phyloP scores from a whole-genome alignment of 2,888 invertebrate species.

The Ommatoiulus sabulosus region DNA sequence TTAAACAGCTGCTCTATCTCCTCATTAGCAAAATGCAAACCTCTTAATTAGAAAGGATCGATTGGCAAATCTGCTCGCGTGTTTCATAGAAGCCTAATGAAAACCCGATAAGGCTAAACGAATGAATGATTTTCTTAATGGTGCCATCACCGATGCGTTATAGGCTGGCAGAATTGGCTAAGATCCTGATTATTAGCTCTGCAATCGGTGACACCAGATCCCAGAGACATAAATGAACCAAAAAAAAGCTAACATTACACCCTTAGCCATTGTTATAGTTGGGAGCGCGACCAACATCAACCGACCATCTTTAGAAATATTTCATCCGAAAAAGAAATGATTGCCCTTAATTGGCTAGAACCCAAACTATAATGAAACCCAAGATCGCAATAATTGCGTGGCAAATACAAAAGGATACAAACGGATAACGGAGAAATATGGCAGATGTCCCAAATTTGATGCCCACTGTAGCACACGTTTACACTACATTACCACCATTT shows the following conservation, averaged over 20 bases:
- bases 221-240: not conserved
- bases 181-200: not conserved
- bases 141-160: slow-evolving; percentile 3
- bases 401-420: slow-evolving; percentile 19
- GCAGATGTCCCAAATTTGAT: slow-evolving; percentile 30
- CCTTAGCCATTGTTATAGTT: not conserved
- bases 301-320: slow-evolving; percentile 6
- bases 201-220: slow-evolving; percentile 17
- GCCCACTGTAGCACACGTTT: slow-evolving; percentile 8
- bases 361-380: slow-evolving; percentile 46
- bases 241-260: not conserved
- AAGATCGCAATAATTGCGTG: slow-evolving; percentile 32
- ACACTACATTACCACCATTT: not conserved
- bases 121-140: slow-evolving; percentile 30
- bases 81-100: not conserved
- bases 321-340: slow-evolving; percentile 28
- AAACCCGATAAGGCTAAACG: not conserved
- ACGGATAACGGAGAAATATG: not conserved
- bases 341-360: slow-evolving; percentile 32
- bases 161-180: not conserved
- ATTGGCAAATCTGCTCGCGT: not conserved
- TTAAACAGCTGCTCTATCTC: not conserved
- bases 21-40: not conserved
- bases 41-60: not conserved
- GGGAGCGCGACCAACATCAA: not conserved